Base-by-base conservation (phyloP, 2,888 invertebrate genomes). In the Drosophila anomelani region DNA sequence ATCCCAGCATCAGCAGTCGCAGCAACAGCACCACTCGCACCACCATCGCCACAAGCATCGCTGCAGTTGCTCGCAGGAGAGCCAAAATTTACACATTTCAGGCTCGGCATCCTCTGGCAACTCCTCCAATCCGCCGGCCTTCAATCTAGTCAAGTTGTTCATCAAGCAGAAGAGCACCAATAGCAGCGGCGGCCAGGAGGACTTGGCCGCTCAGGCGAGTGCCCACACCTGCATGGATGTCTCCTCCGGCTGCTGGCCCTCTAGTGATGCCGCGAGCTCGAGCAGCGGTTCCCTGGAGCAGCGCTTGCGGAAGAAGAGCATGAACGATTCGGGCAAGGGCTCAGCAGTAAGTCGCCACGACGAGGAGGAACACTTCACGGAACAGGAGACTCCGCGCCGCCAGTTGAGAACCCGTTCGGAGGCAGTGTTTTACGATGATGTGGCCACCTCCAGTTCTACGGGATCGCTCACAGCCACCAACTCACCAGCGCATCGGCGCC, bases 141-240 rank as follows among this genome's bases (percentile, higher is more conserved):
- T 97, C 91, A 97, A 96, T 92, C 94, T 97, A 89, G 96, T 97
- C 47, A 96, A 96, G 92, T 93, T 97, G 78, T 97, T 97, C 90
- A 97, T 97, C 94, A 97, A 97, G 92, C 97, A 97, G 91, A 97
- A 97, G 92, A 97, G 96, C 91, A 95, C 95, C 93, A 66, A 62
- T 51, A 90, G 82, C 76, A 90, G 89, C 74, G 96, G 96, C 79
- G 95, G 95, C 62, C 96, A 96, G 91, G 91, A 91, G 61, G 80
- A 84, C 3, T 78, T 85, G 41, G 77, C 47, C 0, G 73, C 78
- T 5, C 91, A 91, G 46, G 79, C 89, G 4, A 88, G 91, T 59
- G 82, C 81, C 15, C 90, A 91, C 41, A 95, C 95, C 82, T 95
- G 95, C 61, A 95, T 96, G 93, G 96, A 96, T 91, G 96, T 96